Evolutionary conservation across 53 echinoderm and acorn worm genomes (phyloP).

Genomic region (Henricia sp.): DNA sequence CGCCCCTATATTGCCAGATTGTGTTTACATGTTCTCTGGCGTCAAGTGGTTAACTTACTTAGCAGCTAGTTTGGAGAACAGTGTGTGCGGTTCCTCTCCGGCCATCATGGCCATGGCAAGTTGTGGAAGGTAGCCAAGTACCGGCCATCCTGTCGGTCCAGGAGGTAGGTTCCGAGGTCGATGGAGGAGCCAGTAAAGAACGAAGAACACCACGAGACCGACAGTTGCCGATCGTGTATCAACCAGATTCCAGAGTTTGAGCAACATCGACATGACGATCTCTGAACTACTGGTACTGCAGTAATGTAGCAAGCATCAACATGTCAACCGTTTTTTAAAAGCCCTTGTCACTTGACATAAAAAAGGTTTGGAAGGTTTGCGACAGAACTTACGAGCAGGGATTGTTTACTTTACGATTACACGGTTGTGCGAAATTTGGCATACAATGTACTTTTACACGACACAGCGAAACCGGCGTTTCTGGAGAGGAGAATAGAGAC

Average conservation of each 20-base stretch:
- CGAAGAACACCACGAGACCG: constrained; percentile 1
- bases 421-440: not conserved
- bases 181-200: not conserved
- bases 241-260: not conserved
- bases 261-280: not conserved
- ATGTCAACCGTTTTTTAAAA: not conserved
- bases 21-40: too few relatives aligned
- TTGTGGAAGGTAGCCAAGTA: constrained; percentile 32
- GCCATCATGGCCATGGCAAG: constrained; percentile 11
- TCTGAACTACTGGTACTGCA: not conserved
- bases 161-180: constrained; percentile 31
- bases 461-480: constrained; percentile 58
- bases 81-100: constrained; percentile 8
- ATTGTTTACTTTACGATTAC: not conserved
- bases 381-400: too few relatives aligned
- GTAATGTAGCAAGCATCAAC: not conserved
- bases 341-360: not conserved
- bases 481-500: constrained; percentile 15
- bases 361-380: not conserved
- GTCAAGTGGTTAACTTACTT: not conserved
- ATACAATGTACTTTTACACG: too few relatives aligned
- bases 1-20: too few relatives aligned
- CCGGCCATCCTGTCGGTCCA: constrained; percentile 29
- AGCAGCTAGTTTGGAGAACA: constrained; percentile 13
- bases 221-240: not conserved